Conservation (phyloP, 2,888 invertebrate genomes). For the Lepetodrilus schrolli region DNA sequence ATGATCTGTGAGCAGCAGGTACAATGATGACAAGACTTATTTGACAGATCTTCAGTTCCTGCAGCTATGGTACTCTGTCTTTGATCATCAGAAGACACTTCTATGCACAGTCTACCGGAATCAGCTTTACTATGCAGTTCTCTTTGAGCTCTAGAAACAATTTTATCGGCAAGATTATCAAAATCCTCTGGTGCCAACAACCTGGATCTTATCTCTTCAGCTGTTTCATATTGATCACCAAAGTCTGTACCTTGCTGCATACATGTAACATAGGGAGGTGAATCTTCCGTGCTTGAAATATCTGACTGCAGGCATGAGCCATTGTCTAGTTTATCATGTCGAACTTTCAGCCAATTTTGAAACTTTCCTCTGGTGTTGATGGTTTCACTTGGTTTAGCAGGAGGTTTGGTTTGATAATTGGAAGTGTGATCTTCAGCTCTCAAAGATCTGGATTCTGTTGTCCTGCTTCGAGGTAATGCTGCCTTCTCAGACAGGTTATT, state of each 20-base stretch:
- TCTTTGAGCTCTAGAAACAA: conserved; percentile 54
- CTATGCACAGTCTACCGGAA: not conserved
- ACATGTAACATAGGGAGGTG: not conserved
- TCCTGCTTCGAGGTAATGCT: not conserved
- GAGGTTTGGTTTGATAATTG: not conserved
- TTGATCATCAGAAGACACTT: not conserved
- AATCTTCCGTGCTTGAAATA: not conserved
- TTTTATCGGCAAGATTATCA: conserved; percentile 56
- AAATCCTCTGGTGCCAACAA: conserved; percentile 52
- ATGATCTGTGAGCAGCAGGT: conserved; percentile 50
- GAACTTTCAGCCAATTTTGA: conserved; percentile 52
- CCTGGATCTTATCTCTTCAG: conserved; percentile 8
- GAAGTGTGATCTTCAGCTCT: not conserved
- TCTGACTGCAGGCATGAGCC: not conserved
- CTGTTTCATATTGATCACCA: not conserved
- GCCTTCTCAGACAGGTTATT: not conserved
- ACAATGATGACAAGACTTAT: conserved; percentile 52
- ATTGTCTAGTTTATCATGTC: conserved; percentile 30
- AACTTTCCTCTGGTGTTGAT: conserved; percentile 1
- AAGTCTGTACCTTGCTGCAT: not conserved
- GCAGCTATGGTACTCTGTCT: not conserved
- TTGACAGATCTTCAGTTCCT: not conserved
- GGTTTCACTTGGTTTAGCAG: not conserved
- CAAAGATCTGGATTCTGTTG: not conserved
- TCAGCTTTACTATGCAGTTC: conserved; percentile 41